Evolutionary conservation across 2,113 vertebrate genomes (phyloP).

Genomic region (Sinocyclocheilus rhinocerous): DNA sequence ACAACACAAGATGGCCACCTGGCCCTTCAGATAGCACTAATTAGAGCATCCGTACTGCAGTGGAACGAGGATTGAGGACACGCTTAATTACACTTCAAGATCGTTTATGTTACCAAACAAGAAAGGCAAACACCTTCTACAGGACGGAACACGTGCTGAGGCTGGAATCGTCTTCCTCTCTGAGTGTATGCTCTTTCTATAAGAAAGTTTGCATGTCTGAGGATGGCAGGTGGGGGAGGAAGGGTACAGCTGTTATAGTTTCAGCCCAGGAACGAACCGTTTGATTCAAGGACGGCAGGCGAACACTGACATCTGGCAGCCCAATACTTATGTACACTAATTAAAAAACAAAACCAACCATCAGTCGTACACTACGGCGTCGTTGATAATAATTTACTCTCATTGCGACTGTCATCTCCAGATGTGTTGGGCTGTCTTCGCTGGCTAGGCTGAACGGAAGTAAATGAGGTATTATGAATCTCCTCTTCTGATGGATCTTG

Average conservation of each 20-base stretch:
- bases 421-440: constrained; percentile 24
- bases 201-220: not conserved
- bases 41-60: constrained; percentile 29
- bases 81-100: constrained; percentile 49
- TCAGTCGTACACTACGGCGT: constrained; percentile 31
- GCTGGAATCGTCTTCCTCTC: not conserved
- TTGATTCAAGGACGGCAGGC: constrained; percentile 47
- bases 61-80: constrained; percentile 23
- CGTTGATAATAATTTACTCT: constrained; percentile 47
- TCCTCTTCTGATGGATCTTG: constrained; percentile 20
- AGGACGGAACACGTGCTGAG: not conserved
- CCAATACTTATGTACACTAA: constrained; percentile 53
- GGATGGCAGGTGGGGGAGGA: constrained; percentile 1
- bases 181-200: not conserved
- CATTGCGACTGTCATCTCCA: constrained; percentile 39
- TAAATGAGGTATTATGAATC: constrained; percentile 38
- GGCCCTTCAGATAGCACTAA: constrained; percentile 46
- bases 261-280: constrained; percentile 27
- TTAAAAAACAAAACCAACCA: constrained; percentile 52
- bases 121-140: constrained; percentile 27
- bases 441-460: constrained; percentile 19
- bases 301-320: constrained; percentile 57
- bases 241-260: constrained; percentile 33
- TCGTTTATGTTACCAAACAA: constrained; percentile 20
- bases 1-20: constrained; percentile 47